Conservation (phyloP, 92 coral and sea anemone genomes). For the Paramuricea clavata region DNA sequence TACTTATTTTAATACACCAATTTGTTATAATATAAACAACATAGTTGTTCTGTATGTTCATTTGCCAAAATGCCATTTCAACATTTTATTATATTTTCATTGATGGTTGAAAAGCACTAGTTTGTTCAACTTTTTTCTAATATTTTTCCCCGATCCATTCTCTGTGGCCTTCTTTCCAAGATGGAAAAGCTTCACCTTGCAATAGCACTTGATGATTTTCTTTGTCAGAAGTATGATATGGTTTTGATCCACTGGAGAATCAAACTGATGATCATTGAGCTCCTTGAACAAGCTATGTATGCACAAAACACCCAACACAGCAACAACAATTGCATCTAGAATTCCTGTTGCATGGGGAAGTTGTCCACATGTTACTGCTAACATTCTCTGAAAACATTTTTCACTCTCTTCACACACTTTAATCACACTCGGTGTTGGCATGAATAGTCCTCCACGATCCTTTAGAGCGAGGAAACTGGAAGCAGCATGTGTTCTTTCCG, state of each 20-base stretch:
- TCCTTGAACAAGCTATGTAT: neutral
- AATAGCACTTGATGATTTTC: neutral
- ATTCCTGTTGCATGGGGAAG: neutral
- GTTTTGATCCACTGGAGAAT: slow-evolving; percentile 4
- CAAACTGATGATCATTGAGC: neutral
- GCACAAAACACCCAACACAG: neutral
- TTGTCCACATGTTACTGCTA: slow-evolving; percentile 1
- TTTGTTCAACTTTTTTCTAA: neutral
- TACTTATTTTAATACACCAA: neutral
- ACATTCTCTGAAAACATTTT: slow-evolving; percentile 31
- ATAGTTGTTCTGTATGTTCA: neutral
- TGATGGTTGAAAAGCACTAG: neutral
- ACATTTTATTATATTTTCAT: too few species aligned
- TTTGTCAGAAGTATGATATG: slow-evolving; percentile 3
- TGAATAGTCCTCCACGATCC: slow-evolving; percentile 3
- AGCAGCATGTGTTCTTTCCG: neutral
- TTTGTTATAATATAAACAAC: neutral
- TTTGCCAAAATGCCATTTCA: too few species aligned
- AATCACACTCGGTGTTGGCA: slow-evolving; percentile 16
- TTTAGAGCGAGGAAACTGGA: neutral
- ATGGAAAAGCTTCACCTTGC: neutral
- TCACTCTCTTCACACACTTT: slow-evolving; percentile 26
- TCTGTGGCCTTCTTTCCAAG: slow-evolving; percentile 3
- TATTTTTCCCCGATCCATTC: neutral
- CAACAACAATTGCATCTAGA: neutral